Conservation (phyloP, 1,140 invertebrate genomes). For the Scaptomyza graminum region DNA sequence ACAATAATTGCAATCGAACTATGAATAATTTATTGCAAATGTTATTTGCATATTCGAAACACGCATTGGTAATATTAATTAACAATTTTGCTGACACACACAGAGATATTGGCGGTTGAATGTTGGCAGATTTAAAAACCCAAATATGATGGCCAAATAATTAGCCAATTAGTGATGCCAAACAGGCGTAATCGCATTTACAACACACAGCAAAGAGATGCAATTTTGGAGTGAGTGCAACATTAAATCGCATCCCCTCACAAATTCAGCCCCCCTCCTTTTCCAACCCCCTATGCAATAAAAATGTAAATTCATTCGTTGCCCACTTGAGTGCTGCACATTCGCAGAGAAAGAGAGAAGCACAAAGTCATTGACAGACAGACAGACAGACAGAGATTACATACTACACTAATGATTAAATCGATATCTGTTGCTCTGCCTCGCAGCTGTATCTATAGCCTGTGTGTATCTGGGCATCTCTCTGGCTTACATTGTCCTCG, state of each 20-base stretch:
- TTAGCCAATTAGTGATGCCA: conserved; percentile 52
- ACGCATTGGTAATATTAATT: conserved; percentile 43
- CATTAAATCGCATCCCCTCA: too few species aligned
- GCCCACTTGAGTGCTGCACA: conserved; percentile 46
- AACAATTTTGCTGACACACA: conserved; percentile 34
- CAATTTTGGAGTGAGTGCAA: not conserved
- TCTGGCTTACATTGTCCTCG: conserved; percentile 24
- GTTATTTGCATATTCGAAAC: conserved; percentile 22
- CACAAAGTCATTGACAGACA: conserved; percentile 13
- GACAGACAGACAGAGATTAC: not conserved
- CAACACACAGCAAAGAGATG: not conserved
- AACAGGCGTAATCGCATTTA: conserved; percentile 55
- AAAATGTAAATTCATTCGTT: conserved; percentile 76
- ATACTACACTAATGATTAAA: conserved; percentile 71
- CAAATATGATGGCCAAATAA: conserved; percentile 34
- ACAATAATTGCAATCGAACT: not conserved
- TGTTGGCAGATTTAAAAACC: conserved; percentile 10
- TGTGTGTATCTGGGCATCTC: conserved; percentile 28
- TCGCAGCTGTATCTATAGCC: not conserved
- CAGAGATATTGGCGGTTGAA: not conserved
- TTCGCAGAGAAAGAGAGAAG: not conserved
- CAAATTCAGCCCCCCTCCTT: not conserved
- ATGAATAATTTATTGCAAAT: not conserved
- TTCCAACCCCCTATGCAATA: conserved; percentile 49
- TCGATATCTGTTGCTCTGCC: conserved; percentile 64